A percentile compares a stretch with the other conserved stretches of the same genome.
phyloP scores from a whole-genome alignment of 2,113 vertebrate genomes.

The Equus przewalskii region DNA sequence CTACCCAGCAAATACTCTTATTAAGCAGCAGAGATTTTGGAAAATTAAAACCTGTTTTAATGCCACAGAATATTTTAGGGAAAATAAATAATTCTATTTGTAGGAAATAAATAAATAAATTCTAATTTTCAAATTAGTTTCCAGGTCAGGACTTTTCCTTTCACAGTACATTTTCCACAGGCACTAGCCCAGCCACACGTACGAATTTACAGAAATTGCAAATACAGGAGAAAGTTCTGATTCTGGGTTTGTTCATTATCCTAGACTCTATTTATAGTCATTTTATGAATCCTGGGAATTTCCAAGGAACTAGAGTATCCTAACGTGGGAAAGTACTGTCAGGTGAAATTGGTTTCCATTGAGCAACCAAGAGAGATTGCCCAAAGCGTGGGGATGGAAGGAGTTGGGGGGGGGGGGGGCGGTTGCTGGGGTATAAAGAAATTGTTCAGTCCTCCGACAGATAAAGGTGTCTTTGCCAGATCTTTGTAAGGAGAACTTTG shows the following conservation, averaged over 20 bases:
- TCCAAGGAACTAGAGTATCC: neutral
- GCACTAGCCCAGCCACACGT: neutral
- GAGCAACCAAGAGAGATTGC: neutral
- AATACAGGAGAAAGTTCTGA: neutral
- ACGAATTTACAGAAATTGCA: neutral
- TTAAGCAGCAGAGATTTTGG: neutral
- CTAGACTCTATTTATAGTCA: neutral
- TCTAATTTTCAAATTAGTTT: neutral
- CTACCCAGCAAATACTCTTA: neutral
- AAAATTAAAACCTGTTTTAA: conserved; percentile 1
- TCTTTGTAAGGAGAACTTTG: conserved; percentile 63
- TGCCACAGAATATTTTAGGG: neutral
- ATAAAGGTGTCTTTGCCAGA: conserved; percentile 17
- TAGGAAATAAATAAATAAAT: too few relatives aligned
- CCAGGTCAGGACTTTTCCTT: neutral
- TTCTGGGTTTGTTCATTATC: conserved; percentile 5
- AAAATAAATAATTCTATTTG: neutral
- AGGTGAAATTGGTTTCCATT: conserved; percentile 32
- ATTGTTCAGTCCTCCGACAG: neutral
- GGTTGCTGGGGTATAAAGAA: neutral
- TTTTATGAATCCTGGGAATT: conserved; percentile 49
- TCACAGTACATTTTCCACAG: neutral
- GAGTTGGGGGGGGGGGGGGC: neutral
- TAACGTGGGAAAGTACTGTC: neutral
- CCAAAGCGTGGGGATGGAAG: neutral